Percentiles rank a stretch among this genome's conserved stretches.
Conservation (phyloP, 2,888 invertebrate genomes). For the Hetaerina titia region DNA sequence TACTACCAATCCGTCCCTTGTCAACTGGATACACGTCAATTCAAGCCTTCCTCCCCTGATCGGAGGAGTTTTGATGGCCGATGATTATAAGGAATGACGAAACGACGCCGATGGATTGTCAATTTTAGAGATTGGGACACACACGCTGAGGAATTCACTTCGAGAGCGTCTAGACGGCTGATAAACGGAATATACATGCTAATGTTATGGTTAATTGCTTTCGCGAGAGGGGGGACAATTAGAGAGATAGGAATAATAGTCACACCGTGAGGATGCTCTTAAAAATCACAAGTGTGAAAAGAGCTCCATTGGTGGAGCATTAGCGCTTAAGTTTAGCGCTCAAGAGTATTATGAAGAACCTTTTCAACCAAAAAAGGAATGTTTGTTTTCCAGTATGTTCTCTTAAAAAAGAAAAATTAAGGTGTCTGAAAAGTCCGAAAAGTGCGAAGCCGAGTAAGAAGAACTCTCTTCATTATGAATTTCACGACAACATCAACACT, state of each 20-base stretch:
- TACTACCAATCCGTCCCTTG: no score
- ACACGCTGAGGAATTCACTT: neutral
- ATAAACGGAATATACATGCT: neutral
- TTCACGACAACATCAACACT: no score
- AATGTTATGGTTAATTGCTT: neutral
- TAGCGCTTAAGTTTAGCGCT: neutral
- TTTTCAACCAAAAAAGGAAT: neutral
- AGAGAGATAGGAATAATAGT: neutral
- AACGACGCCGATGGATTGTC: neutral
- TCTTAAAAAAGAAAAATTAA: neutral
- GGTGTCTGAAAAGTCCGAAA: neutral
- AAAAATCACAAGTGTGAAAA: neutral
- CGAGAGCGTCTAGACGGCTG: neutral
- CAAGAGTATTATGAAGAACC: neutral
- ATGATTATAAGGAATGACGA: neutral
- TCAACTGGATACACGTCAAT: neutral
- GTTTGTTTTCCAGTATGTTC: neutral
- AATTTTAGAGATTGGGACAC: neutral
- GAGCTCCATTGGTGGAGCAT: neutral
- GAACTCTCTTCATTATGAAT: no score
- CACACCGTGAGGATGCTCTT: neutral
- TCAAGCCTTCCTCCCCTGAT: neutral
- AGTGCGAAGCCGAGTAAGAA: no score
- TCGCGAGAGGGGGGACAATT: neutral
- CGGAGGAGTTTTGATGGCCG: neutral